Evolutionary conservation across 2,888 invertebrate genomes (phyloP).

Genomic region (Luperina nickerlii): DNA sequence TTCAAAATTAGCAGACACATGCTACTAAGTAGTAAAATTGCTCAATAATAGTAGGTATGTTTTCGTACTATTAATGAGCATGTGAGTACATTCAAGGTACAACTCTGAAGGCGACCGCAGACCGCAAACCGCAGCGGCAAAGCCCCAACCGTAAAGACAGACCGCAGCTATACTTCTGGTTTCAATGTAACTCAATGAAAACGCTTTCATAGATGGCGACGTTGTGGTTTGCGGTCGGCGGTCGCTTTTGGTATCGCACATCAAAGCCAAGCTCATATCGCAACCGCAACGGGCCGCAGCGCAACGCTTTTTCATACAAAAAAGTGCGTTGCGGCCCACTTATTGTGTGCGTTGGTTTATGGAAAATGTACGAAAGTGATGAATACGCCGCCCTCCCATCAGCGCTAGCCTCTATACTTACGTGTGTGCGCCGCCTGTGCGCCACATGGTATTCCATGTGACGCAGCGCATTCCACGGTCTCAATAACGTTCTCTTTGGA

Average conservation of each 20-base stretch:
- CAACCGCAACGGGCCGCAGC: too few relatives aligned
- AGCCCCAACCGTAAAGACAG: too few relatives aligned
- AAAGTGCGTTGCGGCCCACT: neutral
- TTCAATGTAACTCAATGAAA: neutral
- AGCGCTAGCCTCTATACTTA: neutral
- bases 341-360: neutral
- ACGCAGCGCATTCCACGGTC: neutral
- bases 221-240: neutral
- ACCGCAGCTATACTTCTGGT: neutral
- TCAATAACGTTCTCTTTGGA: neutral
- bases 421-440: neutral
- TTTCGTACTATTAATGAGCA: neutral
- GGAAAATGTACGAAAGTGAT: neutral
- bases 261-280: neutral
- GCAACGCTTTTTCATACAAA: neutral
- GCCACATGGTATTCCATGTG: neutral
- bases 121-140: neutral
- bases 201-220: neutral
- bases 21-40: neutral
- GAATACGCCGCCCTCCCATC: accelerated
- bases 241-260: neutral
- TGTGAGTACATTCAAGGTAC: neutral
- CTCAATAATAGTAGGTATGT: neutral
- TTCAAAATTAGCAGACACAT: neutral
- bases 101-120: neutral